These are phyloP conservation scores for Stercorarius parasiticus DNA, from an alignment of 2,113 vertebrate genomes.

Conservation along the genomic window DNA sequence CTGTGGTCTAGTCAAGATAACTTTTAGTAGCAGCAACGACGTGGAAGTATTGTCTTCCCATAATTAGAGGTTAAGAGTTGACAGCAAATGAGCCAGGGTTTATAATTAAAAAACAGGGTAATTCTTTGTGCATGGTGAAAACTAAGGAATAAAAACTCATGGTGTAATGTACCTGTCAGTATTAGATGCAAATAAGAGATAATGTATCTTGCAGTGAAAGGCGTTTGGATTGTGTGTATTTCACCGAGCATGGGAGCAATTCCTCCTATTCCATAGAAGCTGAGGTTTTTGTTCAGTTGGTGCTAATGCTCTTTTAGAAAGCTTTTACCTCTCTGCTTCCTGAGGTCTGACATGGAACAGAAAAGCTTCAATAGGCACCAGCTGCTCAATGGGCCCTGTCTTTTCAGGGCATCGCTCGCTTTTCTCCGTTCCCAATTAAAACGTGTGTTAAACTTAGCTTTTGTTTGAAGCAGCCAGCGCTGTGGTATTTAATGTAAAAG, in stretches of 20 bases:
- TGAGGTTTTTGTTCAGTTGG: not conserved
- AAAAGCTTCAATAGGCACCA: conserved; percentile 45
- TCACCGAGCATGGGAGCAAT: not conserved
- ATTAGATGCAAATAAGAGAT: not conserved
- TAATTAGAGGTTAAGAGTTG: not conserved
- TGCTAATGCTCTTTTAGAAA: conserved; percentile 12
- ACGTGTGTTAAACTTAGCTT: conserved; percentile 18
- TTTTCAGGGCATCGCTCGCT: not conserved
- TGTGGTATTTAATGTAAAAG: not conserved
- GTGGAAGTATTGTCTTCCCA: not conserved
- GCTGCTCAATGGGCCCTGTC: not conserved
- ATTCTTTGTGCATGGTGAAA: not conserved
- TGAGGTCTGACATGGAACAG: not conserved
- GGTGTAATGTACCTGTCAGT: not conserved
- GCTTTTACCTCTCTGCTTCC: conserved; percentile 23
- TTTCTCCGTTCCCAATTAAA: conserved; percentile 20
- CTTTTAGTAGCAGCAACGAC: not conserved
- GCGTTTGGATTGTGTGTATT: not conserved
- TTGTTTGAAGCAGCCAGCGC: not conserved
- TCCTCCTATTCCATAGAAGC: not conserved
- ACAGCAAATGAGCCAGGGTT: not conserved
- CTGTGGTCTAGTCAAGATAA: not conserved
- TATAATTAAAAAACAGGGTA: not conserved
- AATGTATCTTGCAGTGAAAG: not conserved
- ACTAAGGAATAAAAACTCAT: not conserved